Conservation (phyloP, 2,888 invertebrate genomes). For the Aphidius colemani region DNA sequence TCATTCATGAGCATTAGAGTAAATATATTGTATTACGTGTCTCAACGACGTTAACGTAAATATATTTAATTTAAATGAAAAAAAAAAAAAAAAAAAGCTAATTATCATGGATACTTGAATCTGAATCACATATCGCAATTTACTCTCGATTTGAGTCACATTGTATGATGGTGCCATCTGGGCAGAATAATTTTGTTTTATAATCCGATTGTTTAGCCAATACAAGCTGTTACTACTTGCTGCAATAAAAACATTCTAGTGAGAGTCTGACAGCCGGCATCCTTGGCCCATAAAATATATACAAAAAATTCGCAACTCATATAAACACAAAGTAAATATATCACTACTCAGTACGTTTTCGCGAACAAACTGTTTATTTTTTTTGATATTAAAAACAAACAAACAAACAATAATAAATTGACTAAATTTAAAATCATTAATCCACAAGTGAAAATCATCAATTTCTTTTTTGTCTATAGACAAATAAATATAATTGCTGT, state of each 20-base stretch:
- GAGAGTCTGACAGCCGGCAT: constrained; percentile 32
- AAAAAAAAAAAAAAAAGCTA: too few relatives aligned
- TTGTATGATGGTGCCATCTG: constrained; percentile 34
- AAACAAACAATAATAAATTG: too few relatives aligned
- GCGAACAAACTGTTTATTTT: background rate
- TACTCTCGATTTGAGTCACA: background rate
- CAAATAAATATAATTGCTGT: background rate
- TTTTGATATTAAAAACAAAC: background rate
- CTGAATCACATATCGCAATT: too few relatives aligned
- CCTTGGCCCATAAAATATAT: constrained; percentile 24
- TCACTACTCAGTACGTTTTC: background rate
- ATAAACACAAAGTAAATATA: constrained; percentile 8
- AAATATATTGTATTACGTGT: too few relatives aligned
- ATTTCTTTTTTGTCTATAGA: too few relatives aligned
- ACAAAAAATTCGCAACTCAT: constrained; percentile 23
- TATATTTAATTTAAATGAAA: too few relatives aligned
- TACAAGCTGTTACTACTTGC: constrained; percentile 32
- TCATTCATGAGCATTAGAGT: too few relatives aligned
- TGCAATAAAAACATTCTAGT: constrained; percentile 23
- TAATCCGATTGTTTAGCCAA: constrained; percentile 15
- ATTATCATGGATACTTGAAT: too few relatives aligned
- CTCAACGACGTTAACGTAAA: too few relatives aligned
- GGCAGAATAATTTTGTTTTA: background rate
- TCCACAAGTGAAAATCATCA: too few relatives aligned
- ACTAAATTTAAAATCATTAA: too few relatives aligned